Evolutionary conservation across 1,140 invertebrate genomes (phyloP), one percentile per base, ranked within the genome.

Genomic region (Lysiphlebus fabarum): DNA sequence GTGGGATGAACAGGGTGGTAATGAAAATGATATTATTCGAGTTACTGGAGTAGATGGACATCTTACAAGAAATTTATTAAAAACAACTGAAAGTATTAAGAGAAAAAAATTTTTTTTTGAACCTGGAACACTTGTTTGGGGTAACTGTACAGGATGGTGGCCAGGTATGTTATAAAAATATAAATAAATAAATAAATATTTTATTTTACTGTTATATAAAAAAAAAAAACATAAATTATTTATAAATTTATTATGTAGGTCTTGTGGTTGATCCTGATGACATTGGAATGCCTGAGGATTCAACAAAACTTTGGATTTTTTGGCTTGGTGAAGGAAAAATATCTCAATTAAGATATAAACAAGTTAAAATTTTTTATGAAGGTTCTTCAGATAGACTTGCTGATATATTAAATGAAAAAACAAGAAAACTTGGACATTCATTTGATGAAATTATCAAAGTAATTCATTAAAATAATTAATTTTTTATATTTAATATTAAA

Each of bases 251-350:
- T 47, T 7, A 36, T 62, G 5, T 44, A 74, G 72, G 69, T 51
- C 50, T 74, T 26, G 67, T 74, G 17, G 55, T 74, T 17, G 61
- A 70, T 42, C 65, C 72, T n/a, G 64, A 69, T 33, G 67, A 75
- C 51, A 66, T 63, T 9, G 69, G 71, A 36, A 74, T 73, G 71
- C 53, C 65, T 37, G 9, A 45, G 8, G 56, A 60, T 17, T 12
- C 63, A 12, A 66, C 63, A 14, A 68, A 68, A 41, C 55, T 70
- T 6, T 76, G 72, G 68, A 70, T 76, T 14, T 68, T 62, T 56
- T 75, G 74, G 74, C 65, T 76, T 11, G 70, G 67, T 50, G 71
- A 73, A 65, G 64, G 65, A 36, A 67, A 64, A 63, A 74, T 75
- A 62, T 73, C 73, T 11, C 64, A 70, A 63, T 68, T 75, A 67